Conservation (phyloP, 1,140 invertebrate species). For the Oncopodura yosiiana region DNA sequence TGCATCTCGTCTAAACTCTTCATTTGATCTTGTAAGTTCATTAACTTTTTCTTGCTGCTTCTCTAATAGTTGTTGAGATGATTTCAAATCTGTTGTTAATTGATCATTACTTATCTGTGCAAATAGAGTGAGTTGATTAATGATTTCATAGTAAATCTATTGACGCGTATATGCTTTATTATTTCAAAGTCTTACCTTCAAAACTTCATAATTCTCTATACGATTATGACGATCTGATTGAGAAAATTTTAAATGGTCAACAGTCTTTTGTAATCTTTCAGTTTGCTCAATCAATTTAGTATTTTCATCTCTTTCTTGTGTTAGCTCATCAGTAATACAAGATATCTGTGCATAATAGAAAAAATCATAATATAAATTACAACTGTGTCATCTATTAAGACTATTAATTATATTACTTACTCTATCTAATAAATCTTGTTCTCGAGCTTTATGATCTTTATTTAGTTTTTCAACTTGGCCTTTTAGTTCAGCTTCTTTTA, state of each 20-base stretch:
- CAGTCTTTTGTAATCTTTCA: constrained; percentile 7
- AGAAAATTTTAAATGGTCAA: constrained; percentile 9
- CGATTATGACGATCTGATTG: constrained; percentile 6
- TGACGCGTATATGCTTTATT: too few relatives aligned
- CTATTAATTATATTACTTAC: neutral
- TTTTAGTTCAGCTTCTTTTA: constrained; percentile 14
- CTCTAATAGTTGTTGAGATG: constrained; percentile 3
- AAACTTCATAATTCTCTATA: constrained; percentile 14
- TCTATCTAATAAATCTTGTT: constrained; percentile 10
- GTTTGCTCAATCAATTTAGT: constrained; percentile 1
- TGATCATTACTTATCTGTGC: constrained; percentile 13
- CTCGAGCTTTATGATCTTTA: constrained; percentile 1
- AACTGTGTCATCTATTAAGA: neutral
- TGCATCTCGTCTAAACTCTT: neutral
- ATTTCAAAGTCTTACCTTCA: constrained; percentile 4
- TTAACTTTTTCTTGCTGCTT: constrained; percentile 15
- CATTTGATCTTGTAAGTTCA: neutral
- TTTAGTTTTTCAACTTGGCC: constrained; percentile 1
- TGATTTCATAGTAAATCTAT: neutral
- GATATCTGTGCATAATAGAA: neutral
- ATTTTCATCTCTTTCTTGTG: constrained; percentile 10
- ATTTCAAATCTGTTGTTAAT: constrained; percentile 12
- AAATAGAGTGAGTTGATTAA: neutral
- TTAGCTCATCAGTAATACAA: constrained; percentile 1
- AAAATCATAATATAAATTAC: neutral